Conservation (phyloP, 2,113 vertebrate species). For the Meriones unguiculatus region DNA sequence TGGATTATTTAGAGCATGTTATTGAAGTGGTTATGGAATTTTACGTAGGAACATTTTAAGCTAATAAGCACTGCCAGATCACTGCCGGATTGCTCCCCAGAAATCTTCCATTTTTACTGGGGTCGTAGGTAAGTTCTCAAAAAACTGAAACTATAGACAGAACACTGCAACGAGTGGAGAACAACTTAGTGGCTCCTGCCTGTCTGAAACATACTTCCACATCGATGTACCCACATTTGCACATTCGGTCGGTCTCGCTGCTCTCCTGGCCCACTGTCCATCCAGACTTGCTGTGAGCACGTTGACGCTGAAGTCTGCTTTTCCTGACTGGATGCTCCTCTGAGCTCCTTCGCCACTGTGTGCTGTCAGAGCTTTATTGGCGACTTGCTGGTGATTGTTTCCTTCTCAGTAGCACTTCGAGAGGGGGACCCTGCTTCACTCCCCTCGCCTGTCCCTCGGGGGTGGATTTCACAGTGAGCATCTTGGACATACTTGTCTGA, state of each 20-base stretch:
- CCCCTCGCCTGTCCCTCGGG: too few relatives aligned
- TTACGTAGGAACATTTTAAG: not conserved
- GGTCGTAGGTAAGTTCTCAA: not conserved
- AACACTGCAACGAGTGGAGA: not conserved
- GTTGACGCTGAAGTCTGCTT: accelerated
- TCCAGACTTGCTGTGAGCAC: not conserved
- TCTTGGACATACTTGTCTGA: not conserved
- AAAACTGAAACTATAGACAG: not conserved
- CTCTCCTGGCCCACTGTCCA: not conserved
- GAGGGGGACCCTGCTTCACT: not conserved
- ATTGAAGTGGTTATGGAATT: not conserved
- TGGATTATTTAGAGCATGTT: not conserved
- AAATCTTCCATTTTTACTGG: constrained; percentile 10
- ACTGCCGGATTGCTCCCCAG: not conserved
- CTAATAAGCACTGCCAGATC: not conserved
- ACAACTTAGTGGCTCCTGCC: not conserved
- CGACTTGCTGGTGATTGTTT: not conserved
- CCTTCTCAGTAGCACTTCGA: not conserved
- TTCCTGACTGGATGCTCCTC: not conserved
- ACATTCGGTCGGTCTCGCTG: not conserved
- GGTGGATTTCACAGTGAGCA: not conserved
- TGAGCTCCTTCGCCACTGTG: not conserved
- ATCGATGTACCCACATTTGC: not conserved
- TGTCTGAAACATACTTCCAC: too few relatives aligned
- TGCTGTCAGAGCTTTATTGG: not conserved